These are phyloP conservation scores for Amblyjoppa proteus DNA, from an alignment of 2,888 invertebrate species.

Conservation along the genomic window DNA sequence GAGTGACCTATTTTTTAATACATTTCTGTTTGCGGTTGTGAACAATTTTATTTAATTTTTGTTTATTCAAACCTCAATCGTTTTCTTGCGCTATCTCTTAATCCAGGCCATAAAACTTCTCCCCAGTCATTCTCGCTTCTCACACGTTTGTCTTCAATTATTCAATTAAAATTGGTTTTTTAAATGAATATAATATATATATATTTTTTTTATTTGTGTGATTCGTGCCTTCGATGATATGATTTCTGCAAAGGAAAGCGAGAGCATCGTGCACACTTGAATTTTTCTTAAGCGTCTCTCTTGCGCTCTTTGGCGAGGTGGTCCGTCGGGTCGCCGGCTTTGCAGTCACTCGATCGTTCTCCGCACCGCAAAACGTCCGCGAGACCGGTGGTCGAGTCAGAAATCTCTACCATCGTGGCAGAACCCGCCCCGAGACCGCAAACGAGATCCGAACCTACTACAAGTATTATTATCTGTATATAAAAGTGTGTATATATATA, in stretches of 20 bases:
- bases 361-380: slow-evolving; percentile 56
- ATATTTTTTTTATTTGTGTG: not conserved
- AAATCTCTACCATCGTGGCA: slow-evolving; percentile 54
- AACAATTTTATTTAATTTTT: not conserved
- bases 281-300: slow-evolving; percentile 6
- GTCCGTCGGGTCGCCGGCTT: slow-evolving; percentile 28
- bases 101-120: not conserved
- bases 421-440: slow-evolving; percentile 59
- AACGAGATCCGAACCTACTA: slow-evolving; percentile 57
- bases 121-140: not conserved
- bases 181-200: not conserved
- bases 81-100: slow-evolving; percentile 5
- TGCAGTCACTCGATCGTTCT: slow-evolving; percentile 51
- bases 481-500: not conserved
- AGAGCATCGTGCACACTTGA: slow-evolving; percentile 35
- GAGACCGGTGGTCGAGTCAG: slow-evolving; percentile 57
- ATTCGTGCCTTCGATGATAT: not conserved
- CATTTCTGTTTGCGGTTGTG: slow-evolving; percentile 32
- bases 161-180: not conserved
- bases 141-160: slow-evolving; percentile 46
- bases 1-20: not conserved
- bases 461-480: slow-evolving; percentile 28
- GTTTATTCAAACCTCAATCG: not conserved
- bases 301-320: not conserved
- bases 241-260: slow-evolving; percentile 40